phyloP scores from a whole-genome alignment of 2,113 vertebrate species.

The Anarhynchus alexandrinus region DNA sequence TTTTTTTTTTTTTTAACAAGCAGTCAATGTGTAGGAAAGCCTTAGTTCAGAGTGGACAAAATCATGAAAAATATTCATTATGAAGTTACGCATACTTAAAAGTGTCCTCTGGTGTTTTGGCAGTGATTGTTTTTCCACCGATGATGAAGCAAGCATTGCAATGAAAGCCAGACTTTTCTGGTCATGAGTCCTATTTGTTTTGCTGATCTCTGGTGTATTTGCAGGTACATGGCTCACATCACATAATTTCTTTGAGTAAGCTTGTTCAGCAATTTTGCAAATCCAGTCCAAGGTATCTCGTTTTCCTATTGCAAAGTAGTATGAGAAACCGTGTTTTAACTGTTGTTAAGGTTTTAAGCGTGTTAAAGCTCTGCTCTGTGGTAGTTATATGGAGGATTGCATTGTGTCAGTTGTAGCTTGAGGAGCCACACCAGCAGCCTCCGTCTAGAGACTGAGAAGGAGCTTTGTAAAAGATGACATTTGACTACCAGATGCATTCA shows the following conservation, averaged over 20 bases:
- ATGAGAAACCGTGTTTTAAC: background rate
- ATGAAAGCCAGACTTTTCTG: background rate
- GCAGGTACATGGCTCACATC: background rate
- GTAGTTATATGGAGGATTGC: rapidly evolving
- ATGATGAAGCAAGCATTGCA: background rate
- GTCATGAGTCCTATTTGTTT: background rate
- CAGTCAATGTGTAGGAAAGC: background rate
- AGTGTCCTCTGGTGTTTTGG: background rate
- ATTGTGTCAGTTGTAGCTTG: background rate
- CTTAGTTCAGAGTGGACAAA: background rate
- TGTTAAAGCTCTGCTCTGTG: background rate
- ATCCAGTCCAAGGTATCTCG: background rate
- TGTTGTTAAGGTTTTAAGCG: background rate
- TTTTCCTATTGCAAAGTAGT: background rate
- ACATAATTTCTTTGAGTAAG: background rate
- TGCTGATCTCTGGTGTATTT: background rate
- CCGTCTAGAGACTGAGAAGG: background rate
- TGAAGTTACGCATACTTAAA: background rate
- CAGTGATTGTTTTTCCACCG: background rate
- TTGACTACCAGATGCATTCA: conserved; percentile 21
- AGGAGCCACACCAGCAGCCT: background rate
- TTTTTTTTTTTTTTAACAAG: background rate
- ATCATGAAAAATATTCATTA: background rate
- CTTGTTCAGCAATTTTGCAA: background rate
- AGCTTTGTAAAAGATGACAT: conserved; percentile 18